Conservation (phyloP, 2,113 vertebrate genomes). For the Melanocharis versteri region DNA sequence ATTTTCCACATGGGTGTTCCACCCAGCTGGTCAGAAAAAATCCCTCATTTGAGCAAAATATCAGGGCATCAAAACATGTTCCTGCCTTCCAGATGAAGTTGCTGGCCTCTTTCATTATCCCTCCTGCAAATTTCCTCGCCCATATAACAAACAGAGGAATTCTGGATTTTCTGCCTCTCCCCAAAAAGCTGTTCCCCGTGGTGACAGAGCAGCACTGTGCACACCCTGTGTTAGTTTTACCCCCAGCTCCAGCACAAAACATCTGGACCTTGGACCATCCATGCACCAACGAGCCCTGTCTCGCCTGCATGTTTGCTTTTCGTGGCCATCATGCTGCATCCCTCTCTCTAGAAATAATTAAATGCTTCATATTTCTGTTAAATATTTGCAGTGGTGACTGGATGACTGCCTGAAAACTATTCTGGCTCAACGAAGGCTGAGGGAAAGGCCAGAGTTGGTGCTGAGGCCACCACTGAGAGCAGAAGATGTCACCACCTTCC, state of each 20-base stretch:
- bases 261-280: neutral
- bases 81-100: neutral
- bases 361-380: neutral
- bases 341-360: neutral
- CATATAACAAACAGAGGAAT: neutral
- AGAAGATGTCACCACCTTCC: slow-evolving; percentile 36
- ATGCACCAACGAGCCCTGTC: neutral
- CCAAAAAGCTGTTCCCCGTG: neutral
- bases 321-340: neutral
- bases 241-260: neutral
- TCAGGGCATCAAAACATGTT: neutral
- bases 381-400: neutral
- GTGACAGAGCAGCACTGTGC: neutral
- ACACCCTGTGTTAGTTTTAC: neutral
- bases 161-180: neutral
- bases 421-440: neutral
- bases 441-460: neutral
- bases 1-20: slow-evolving; percentile 54
- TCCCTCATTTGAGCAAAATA: neutral
- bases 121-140: neutral
- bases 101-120: neutral
- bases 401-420: slow-evolving; percentile 1
- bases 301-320: neutral
- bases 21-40: slow-evolving; percentile 16
- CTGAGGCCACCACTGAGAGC: neutral